These are phyloP conservation scores for Drosophila ambigua DNA, from an alignment of 1,140 invertebrate species.

Conservation along the genomic window DNA sequence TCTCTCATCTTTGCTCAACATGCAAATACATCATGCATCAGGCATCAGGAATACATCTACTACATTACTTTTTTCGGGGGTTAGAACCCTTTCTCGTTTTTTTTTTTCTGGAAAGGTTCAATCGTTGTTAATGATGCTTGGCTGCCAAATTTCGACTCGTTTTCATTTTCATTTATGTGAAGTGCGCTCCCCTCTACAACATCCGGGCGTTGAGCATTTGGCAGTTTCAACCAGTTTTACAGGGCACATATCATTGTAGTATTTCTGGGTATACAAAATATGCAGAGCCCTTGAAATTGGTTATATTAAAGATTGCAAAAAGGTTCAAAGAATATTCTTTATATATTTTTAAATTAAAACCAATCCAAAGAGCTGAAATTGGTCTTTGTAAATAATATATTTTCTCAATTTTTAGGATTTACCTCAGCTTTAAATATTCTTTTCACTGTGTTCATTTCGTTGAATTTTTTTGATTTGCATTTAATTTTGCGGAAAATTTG, in stretches of 20 bases:
- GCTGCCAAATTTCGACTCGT: slow-evolving; percentile 18
- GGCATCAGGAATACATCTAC: slow-evolving; percentile 23
- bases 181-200: slow-evolving; percentile 1
- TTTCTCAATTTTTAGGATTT: too few species aligned
- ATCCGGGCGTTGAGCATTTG: slow-evolving; percentile 21
- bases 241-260: neutral
- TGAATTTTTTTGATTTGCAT: too few species aligned
- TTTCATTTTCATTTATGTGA: slow-evolving; percentile 9
- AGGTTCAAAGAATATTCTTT: too few species aligned
- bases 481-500: too few species aligned
- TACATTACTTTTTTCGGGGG: slow-evolving; percentile 27
- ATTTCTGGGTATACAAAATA: too few species aligned
- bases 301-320: too few species aligned
- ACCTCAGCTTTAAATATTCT: too few species aligned
- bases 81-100: slow-evolving; percentile 1
- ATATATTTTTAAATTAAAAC: too few species aligned
- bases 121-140: slow-evolving; percentile 44
- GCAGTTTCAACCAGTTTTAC: neutral
- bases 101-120: slow-evolving; percentile 11
- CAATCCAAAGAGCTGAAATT: too few species aligned
- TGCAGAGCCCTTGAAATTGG: too few species aligned
- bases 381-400: too few species aligned
- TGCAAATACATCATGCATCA: slow-evolving; percentile 43
- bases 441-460: too few species aligned
- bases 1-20: slow-evolving; percentile 19